phyloP scores from a whole-genome alignment of 2,113 vertebrate genomes.

The Microcebus jonahi region DNA sequence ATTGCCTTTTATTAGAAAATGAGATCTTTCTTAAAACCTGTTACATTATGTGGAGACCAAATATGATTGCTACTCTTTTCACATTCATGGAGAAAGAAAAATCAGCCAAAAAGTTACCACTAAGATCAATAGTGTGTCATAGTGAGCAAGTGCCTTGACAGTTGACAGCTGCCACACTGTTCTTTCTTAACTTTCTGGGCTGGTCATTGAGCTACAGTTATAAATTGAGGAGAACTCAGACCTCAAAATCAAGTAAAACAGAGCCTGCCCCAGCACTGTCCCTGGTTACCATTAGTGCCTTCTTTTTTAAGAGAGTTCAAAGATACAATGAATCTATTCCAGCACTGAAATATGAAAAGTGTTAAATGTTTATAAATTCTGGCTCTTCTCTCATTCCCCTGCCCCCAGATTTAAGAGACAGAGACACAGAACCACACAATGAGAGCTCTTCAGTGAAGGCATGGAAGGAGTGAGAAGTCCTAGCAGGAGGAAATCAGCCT shows the following conservation, averaged over 20 bases:
- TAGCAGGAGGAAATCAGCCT: background rate
- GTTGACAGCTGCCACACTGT: background rate
- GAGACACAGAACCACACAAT: background rate
- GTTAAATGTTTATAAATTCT: conserved; percentile 22
- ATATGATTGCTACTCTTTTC: background rate
- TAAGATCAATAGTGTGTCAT: background rate
- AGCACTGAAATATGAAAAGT: background rate
- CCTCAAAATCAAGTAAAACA: background rate
- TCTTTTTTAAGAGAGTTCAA: background rate
- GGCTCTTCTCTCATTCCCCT: background rate
- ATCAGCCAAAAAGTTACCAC: background rate
- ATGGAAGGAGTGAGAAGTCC: background rate
- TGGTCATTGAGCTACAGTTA: background rate
- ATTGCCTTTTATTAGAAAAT: background rate
- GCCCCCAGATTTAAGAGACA: background rate
- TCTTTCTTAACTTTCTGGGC: conserved; percentile 1
- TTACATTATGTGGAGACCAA: background rate
- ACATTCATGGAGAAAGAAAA: background rate
- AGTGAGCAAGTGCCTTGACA: background rate
- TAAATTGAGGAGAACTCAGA: background rate
- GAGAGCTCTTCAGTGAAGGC: background rate
- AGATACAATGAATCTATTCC: background rate
- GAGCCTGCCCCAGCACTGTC: background rate
- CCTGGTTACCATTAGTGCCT: background rate
- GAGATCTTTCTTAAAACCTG: background rate